Percentiles rank a stretch among this genome's conserved stretches.
Conservation (phyloP, 2,113 vertebrate genomes). For the Tursiops truncatus region DNA sequence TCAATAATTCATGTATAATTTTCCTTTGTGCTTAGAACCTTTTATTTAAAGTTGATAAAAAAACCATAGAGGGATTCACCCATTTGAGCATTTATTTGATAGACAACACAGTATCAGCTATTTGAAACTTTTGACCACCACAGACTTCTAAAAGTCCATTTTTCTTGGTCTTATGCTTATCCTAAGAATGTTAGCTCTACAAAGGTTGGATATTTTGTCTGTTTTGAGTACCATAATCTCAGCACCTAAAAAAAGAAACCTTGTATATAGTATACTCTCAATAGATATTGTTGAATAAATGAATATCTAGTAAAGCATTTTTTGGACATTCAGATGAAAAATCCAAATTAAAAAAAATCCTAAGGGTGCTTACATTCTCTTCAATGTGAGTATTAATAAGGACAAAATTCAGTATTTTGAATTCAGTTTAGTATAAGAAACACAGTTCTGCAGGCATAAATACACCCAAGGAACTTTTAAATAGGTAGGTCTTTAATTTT, state of each 20-base stretch:
- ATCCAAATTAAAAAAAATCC: neutral
- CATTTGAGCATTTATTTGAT: neutral
- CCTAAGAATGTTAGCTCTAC: neutral
- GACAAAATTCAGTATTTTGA: neutral
- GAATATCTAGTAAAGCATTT: neutral
- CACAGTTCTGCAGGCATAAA: neutral
- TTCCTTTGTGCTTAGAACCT: neutral
- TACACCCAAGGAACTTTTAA: neutral
- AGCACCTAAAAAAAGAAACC: neutral
- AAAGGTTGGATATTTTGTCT: neutral
- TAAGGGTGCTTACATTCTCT: neutral
- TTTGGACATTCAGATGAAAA: neutral
- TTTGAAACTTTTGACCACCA: neutral
- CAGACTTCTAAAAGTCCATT: neutral
- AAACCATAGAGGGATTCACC: neutral
- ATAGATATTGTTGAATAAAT: neutral
- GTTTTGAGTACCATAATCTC: neutral
- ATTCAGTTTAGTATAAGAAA: neutral
- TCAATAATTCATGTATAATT: neutral
- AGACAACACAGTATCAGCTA: neutral
- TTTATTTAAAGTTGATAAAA: neutral
- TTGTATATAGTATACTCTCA: neutral
- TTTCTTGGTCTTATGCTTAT: neutral
- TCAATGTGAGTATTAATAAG: neutral
- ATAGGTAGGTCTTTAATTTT: neutral